Evolutionary conservation across 2,797 vertebrate genomes (phyloP), one percentile per base, ranked within the genome.

Genomic region (Siniperca obscura): DNA sequence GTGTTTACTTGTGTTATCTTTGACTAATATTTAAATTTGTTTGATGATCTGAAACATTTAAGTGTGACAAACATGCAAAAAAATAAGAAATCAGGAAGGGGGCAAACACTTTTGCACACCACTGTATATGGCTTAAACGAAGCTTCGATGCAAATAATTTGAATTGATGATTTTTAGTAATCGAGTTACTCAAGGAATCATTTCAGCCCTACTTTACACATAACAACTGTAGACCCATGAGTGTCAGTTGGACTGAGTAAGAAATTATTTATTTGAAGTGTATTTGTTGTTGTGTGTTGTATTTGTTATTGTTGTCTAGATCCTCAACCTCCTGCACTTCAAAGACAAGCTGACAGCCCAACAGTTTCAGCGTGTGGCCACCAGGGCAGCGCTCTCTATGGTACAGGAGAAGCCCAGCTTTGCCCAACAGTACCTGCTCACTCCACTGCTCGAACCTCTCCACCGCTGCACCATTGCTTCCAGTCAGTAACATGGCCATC

Each of bases 351-450:
- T 93, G 86, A 93, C 95, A 0, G 96, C 95, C 0, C 95, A 69
- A 44, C 97, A 98, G 89, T 98, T 98, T 84, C 98, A 99, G 92
- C 94, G 95, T 7, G 97, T 99, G 78, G 97, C 97, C 86, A 97
- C 96, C 70, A 95, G 94, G 13, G 94, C 96, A 0, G 89, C 92
- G 56, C 91, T 98, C 59, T 91, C 87, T 68, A 90, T 99, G 92
- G 92, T 87, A 10, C 94, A 96, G 89, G 94, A 96, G 84, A 93
- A 89, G 74, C 96, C 97, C 2, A 55, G 92, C 66, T 92, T 97
- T 80, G 96, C 96, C 1, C 90, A 91, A 74, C 91, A 87, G 67
- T 94, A 96, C 85, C 87, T 99, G 61, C 93, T 99, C 2, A 70
- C 71, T 34, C 97, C 97, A 4, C 72, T 99, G 59, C 82, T 99